Percentiles rank a stretch among this genome's conserved stretches.
These are phyloP conservation scores for Tanytarsus gracilentus DNA, from an alignment of 2,888 invertebrate genomes.

Conservation along the genomic window DNA sequence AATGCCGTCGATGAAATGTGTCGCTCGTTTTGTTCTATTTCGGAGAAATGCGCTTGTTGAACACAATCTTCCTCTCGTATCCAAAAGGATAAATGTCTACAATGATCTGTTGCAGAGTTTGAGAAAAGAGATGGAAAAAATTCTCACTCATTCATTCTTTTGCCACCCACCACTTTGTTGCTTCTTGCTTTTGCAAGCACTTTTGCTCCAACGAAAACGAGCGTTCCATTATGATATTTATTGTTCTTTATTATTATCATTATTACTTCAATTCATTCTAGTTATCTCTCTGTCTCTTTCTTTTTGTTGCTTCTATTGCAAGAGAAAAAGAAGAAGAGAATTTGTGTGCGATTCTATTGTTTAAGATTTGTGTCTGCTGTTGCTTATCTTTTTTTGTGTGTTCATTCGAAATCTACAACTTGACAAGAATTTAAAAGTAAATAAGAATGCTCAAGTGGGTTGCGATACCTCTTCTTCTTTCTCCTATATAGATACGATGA, in stretches of 20 bases:
- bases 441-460: constrained; percentile 16
- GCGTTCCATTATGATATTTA: constrained; percentile 27
- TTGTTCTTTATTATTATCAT: constrained; percentile 27
- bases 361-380: constrained; percentile 17
- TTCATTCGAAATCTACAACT: not conserved
- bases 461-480: not conserved
- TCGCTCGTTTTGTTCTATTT: too few species aligned
- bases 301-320: not conserved
- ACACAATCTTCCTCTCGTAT: too few species aligned
- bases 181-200: not conserved
- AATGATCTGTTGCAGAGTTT: too few species aligned
- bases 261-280: constrained; percentile 28
- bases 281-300: constrained; percentile 6
- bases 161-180: too few species aligned
- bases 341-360: constrained; percentile 5
- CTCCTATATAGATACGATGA: not conserved
- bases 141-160: not conserved
- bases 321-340: not conserved
- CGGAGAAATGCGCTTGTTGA: too few species aligned
- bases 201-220: not conserved
- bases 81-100: constrained; percentile 3
- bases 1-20: too few species aligned
- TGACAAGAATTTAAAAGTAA: constrained; percentile 25
- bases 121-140: not conserved
- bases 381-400: constrained; percentile 10